Base-by-base conservation (phyloP, 2,888 invertebrate genomes). In the Nomada ferruginata region DNA sequence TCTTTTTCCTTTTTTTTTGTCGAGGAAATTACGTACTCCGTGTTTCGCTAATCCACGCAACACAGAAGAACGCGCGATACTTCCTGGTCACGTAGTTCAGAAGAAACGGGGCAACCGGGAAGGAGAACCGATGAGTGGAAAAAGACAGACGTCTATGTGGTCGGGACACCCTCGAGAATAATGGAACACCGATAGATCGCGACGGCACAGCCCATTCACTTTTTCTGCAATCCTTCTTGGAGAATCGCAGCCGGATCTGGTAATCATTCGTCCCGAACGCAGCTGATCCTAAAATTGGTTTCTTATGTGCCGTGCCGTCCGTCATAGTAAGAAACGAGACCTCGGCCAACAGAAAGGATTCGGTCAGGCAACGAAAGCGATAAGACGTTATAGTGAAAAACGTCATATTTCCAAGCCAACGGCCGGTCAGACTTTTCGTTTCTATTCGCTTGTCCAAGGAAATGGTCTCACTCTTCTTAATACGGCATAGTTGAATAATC, bases 221-320 rank as follows among this genome's bases (percentile, higher is more conserved):
- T 82, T 84, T 85, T 85, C 71, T 53, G 61, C 74, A 73, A 84
- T 85, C 84, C 80, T 85, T 85, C 61, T 80, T 76, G 52, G 74
- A 82, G 81, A 81, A 84, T 87, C 79, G 76, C 75, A 79, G 64
- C 76, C 82, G 76, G 78, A 83, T 66, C 82, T 81, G 72, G 85
- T 87, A 87, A 87, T 87, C 86, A 87, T 85, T 86, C 82, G 87
- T 83, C 64, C 79, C 50, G 68, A 75, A 59, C 85, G 80, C 87
- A 83, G 83, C 87, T 87, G 87, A 87, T 85, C 86, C 76, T 76
- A 75, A 87, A 87, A 87, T 87, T 86, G 86, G 81, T 85, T 87
- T 87, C 87, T 87, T 87, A 80, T 75, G 74, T 65, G 20, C 66
- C 36, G 64, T 36, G 82, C 61, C 82, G 84, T 87, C 76, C 77